Evolutionary conservation across 1,140 invertebrate genomes (phyloP), one percentile per base, ranked within the genome.

Genomic region (Armadillidium nasatum): DNA sequence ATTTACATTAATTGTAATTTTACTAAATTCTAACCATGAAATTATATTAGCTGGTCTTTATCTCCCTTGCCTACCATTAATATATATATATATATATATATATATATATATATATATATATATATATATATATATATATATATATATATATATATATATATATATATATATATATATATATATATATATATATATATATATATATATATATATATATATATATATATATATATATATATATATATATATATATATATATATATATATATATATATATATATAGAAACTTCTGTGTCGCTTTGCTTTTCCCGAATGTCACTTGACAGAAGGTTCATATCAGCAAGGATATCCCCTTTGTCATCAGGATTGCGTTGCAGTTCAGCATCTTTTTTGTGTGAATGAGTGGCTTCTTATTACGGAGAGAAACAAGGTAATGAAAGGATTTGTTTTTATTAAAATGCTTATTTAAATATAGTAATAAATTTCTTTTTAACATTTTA

Each of bases 351-450:
- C 92, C 19, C 84, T 95, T 13, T 97, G 92, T 87, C 94, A 93
- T 81, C 94, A 97, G 88, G 94, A 96, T 83, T 97, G 95, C 84
- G 89, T 93, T 95, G 94, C 44, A 92, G 96, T 33, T 33, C 90
- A 91, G 83, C 89, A 94, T 83, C 88, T 94, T 80, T 93, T 96
- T 85, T 98, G 95, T 33, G 95, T 94, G 84, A 93, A 92, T 82
- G 92, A 96, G 83, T 97, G 95, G 95, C 90, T 92, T 19, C 84
- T 93, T 44, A 91, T 96, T 76, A 93, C 95, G 85, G 93, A 94
- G 81, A 94, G 94, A 84, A 95, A 94, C 84, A 88, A 90, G 76
- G 78, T 79, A 75, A 69, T 22, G 33, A 33, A 33, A 33, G 33
- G 33, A 3, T 33, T 33, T 44, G 21, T 11, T 45, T 15, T 33